phyloP scores from a whole-genome alignment of 37 sponge, comb jelly and placozoan genomes.

The Halichondria panicea region DNA sequence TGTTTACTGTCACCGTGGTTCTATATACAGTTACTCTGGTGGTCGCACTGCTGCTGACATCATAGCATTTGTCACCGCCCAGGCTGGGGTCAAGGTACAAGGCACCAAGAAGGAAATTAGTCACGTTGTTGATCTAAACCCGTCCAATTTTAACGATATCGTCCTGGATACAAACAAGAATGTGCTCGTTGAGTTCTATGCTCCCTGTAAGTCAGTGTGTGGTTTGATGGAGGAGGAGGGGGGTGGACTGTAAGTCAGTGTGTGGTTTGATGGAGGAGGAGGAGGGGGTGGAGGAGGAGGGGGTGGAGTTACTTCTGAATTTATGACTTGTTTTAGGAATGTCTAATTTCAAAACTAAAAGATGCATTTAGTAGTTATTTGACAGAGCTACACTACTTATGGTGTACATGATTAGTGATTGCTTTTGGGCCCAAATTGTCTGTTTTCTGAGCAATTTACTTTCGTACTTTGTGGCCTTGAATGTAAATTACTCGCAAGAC shows the following conservation, averaged over 20 bases:
- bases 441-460: too few species aligned
- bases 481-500: too few species aligned
- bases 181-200: constrained; percentile 99
- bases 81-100: constrained; percentile 57
- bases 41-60: constrained; percentile 94
- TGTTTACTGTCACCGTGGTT: not conserved
- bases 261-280: not conserved
- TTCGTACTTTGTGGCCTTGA: too few species aligned
- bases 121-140: constrained; percentile 77
- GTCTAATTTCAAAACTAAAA: too few species aligned
- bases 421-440: too few species aligned
- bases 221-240: not conserved
- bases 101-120: constrained; percentile 64
- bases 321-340: too few species aligned
- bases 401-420: too few species aligned
- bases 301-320: too few species aligned
- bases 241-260: not conserved
- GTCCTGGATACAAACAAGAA: constrained; percentile 75
- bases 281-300: too few species aligned
- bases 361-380: too few species aligned
- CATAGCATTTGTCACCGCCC: constrained; percentile 80
- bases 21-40: constrained; percentile 76
- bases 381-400: too few species aligned
- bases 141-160: constrained; percentile 80
- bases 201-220: constrained; percentile 80